phyloP scores from a whole-genome alignment of 2,888 invertebrate species.

The Hofmannophila pseudospretella region DNA sequence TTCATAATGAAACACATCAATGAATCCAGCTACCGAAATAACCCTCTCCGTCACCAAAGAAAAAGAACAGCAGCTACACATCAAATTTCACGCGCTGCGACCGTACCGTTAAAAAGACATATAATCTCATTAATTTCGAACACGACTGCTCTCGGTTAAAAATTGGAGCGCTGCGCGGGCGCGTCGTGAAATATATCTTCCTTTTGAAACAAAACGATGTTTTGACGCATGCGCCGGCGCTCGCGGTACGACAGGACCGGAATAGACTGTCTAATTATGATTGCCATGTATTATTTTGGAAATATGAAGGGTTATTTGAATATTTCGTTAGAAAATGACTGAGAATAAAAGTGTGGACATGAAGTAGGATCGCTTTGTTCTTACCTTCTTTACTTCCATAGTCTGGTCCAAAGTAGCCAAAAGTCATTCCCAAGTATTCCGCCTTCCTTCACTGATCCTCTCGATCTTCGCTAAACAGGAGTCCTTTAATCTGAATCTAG shows the following conservation, averaged over 20 bases:
- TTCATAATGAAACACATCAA: not conserved
- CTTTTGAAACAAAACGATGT: slow-evolving; percentile 26
- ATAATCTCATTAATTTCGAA: slow-evolving; percentile 13
- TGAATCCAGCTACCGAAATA: not conserved
- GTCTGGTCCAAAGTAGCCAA: no score
- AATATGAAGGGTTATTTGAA: no score
- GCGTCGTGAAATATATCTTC: slow-evolving; percentile 16
- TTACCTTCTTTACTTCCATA: no score
- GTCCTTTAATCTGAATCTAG: no score
- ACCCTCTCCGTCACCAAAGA: not conserved
- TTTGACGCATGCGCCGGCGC: slow-evolving; percentile 34
- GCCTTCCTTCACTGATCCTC: no score
- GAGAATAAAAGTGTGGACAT: no score
- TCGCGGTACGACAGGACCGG: slow-evolving; percentile 14
- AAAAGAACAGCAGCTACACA: slow-evolving; percentile 1
- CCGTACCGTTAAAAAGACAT: slow-evolving; percentile 11
- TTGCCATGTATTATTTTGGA: slow-evolving; percentile 8
- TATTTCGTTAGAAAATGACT: no score
- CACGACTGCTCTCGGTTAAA: slow-evolving; percentile 10
- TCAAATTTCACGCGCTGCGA: slow-evolving; percentile 12
- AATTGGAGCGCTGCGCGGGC: slow-evolving; percentile 3
- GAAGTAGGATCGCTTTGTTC: no score
- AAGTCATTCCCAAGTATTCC: no score
- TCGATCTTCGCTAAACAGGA: no score
- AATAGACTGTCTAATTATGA: slow-evolving; percentile 30